Conservation (phyloP, 2,888 invertebrate genomes). For the Rhimphoctona megacephalus region DNA sequence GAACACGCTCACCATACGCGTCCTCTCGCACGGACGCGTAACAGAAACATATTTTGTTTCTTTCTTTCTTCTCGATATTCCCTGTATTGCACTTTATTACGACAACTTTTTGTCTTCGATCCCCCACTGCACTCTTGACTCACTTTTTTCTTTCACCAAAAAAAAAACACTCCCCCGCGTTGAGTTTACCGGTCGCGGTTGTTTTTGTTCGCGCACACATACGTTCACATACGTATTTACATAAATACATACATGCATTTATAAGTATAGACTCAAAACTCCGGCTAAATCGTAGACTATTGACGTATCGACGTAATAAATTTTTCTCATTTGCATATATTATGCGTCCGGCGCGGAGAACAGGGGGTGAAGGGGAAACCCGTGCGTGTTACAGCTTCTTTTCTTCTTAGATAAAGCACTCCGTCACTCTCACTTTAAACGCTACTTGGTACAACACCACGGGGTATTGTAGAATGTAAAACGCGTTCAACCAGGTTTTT, state of each 20-base stretch:
- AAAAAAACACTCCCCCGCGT: background rate
- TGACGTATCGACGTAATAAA: conserved; percentile 23
- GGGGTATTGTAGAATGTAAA: background rate
- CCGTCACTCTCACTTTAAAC: conserved; percentile 14
- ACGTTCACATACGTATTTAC: background rate
- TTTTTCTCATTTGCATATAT: background rate
- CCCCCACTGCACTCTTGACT: background rate
- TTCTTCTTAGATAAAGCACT: conserved; percentile 11
- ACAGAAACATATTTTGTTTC: conserved; percentile 50
- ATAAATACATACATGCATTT: background rate
- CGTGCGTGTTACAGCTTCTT: conserved; percentile 32
- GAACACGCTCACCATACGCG: conserved; percentile 65
- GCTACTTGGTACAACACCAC: conserved; percentile 9
- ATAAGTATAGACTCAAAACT: conserved; percentile 4
- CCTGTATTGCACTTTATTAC: background rate
- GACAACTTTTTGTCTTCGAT: background rate
- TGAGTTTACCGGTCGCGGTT: background rate
- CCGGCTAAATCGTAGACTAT: background rate
- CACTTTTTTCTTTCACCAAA: background rate
- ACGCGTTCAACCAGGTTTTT: conserved; percentile 15
- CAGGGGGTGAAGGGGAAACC: background rate
- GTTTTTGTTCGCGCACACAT: conserved; percentile 1
- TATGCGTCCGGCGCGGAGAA: background rate
- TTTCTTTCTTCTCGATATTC: conserved; percentile 14
- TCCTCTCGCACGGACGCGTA: conserved; percentile 62